Conservation (phyloP, 2,797 vertebrate genomes). For the Champsocephalus gunnari region DNA sequence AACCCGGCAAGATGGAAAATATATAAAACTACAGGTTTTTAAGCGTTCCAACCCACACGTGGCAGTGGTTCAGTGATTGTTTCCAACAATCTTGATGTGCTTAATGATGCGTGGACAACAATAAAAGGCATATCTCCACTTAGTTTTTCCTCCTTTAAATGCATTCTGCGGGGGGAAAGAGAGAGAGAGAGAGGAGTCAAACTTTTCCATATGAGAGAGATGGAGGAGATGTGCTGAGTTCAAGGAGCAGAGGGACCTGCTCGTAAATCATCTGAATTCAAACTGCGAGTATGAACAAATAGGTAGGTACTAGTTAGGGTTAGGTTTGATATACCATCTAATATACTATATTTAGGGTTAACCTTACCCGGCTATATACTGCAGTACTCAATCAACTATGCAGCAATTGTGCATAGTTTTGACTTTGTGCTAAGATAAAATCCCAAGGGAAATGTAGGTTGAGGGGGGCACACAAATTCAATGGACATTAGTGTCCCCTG, state of each 20-base stretch:
- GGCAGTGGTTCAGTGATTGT: conserved; percentile 59
- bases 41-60: conserved; percentile 48
- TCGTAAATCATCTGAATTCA: conserved; percentile 34
- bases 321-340: too few species aligned
- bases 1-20: conserved; percentile 47
- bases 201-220: conserved; percentile 40
- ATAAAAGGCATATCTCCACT: conserved; percentile 42
- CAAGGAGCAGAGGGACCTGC: conserved; percentile 23
- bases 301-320: not conserved
- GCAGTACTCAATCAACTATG: not conserved
- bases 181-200: conserved; percentile 22
- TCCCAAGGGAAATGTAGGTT: too few species aligned
- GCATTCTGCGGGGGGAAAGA: conserved; percentile 5
- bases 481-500: not conserved
- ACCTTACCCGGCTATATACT: not conserved
- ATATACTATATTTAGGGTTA: too few species aligned
- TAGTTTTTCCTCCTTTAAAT: conserved; percentile 21
- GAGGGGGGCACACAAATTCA: not conserved
- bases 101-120: conserved; percentile 55
- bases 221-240: conserved; percentile 28
- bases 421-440: not conserved
- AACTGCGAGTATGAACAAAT: not conserved
- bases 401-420: not conserved
- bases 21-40: conserved; percentile 34
- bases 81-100: conserved; percentile 53